These are phyloP conservation scores for Brachionus paranguensis DNA, from an alignment of 1,140 invertebrate genomes.

Conservation along the genomic window DNA sequence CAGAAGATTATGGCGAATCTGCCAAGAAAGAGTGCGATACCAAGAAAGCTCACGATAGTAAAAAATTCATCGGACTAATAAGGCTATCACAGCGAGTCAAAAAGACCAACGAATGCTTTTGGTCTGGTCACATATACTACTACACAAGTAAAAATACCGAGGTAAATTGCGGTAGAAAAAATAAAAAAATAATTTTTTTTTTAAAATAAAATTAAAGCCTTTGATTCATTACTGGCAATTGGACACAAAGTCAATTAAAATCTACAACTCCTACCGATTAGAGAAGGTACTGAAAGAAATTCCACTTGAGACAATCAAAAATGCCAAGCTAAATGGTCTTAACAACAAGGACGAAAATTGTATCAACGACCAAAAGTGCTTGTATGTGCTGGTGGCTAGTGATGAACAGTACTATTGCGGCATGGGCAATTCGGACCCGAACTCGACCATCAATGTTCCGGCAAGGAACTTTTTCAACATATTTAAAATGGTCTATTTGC, in stretches of 20 bases:
- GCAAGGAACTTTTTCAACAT: constrained; percentile 38
- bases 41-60: not conserved
- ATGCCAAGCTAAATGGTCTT: not conserved
- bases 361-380: constrained; percentile 25
- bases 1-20: not conserved
- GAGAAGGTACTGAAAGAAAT: constrained; percentile 13
- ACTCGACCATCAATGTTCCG: constrained; percentile 14
- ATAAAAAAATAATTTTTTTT: not conserved
- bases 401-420: constrained; percentile 13
- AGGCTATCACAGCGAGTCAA: constrained; percentile 28
- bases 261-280: constrained; percentile 10
- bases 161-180: not conserved
- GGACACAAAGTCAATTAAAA: constrained; percentile 26
- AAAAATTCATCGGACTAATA: not conserved
- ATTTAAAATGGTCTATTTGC: constrained; percentile 39
- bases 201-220: not conserved
- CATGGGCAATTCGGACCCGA: not conserved
- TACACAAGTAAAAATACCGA: constrained; percentile 32
- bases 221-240: constrained; percentile 38
- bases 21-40: not conserved
- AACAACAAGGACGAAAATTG: constrained; percentile 24
- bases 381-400: not conserved
- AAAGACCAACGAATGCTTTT: constrained; percentile 30
- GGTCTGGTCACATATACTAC: constrained; percentile 28
- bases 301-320: not conserved